Base-by-base conservation (phyloP, 2,888 invertebrate species). In the Latrodectus hesperus region DNA sequence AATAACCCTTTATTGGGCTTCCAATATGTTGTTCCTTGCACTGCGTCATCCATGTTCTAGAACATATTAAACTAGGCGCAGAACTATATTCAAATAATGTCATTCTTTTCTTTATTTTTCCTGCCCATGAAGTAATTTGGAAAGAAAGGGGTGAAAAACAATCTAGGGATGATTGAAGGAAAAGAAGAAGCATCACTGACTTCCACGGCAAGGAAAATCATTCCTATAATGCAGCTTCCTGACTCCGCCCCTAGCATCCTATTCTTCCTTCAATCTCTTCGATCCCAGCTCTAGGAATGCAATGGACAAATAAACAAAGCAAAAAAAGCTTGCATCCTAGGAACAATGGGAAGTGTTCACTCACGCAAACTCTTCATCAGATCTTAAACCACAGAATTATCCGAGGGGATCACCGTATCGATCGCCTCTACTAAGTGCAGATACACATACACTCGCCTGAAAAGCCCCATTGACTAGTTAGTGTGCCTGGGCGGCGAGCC, bases 381-480 rank as follows among this genome's bases (percentile, higher is more conserved):
- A 38, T 60, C 26, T 75, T 75, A 74, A 74, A 60, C 75, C 75
- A 9, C 60, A 60, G 68, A 78, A 78, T 49, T 38, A 68, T 75
- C 52, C 68, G 26, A 68, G 55, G 71, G 67, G 67, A 68, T 55
- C 52, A 12, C 67, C 10, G 52, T 82, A 82, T 82, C 74, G 82
- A 82, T 82, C 82, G 64, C n/a, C 38, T 60, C n/a, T 52, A 12
- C 55, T 17, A 26, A 60, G 60, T 26, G 82, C 78, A 49, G 17
- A 52, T 70, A 68, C 78, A 78, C 68, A 49, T 53, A 55, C 68
- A 51, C 51, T 14, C 26, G 53, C 73, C 10, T 17, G 73, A 53
- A n/a, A 73, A 67, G 22, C 11, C 60, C 71, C 78, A 68, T 60
- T 79, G 60, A 79, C 22, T 79, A 79, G 78, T 79, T 70, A 70